phyloP scores from a whole-genome alignment of 2,113 vertebrate species.

The Rhinogobius similis region DNA sequence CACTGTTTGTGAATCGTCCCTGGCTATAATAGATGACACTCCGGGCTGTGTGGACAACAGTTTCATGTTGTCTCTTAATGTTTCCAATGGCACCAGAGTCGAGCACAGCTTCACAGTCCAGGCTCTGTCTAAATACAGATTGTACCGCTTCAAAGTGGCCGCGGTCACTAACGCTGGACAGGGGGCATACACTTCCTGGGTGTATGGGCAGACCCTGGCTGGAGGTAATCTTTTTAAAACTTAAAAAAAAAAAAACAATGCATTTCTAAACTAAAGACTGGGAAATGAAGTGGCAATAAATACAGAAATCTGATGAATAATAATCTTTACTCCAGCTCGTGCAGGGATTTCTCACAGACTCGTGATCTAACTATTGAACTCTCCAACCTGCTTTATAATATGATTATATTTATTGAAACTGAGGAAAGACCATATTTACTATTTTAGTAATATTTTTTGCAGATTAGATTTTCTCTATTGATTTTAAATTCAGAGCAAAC shows the following conservation, averaged over 20 bases:
- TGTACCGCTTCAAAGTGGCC: slow-evolving; percentile 88
- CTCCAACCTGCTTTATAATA: too few relatives aligned
- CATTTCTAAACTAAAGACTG: neutral
- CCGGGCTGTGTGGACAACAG: slow-evolving; percentile 80
- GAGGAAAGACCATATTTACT: too few relatives aligned
- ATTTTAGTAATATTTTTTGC: too few relatives aligned
- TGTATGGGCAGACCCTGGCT: slow-evolving; percentile 81
- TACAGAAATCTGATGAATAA: too few relatives aligned
- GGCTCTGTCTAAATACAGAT: slow-evolving; percentile 86
- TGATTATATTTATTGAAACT: too few relatives aligned
- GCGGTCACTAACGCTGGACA: slow-evolving; percentile 89
- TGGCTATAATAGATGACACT: slow-evolving; percentile 16
- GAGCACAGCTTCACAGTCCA: slow-evolving; percentile 76
- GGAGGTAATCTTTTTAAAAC: slow-evolving; percentile 82
- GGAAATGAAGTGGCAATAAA: neutral
- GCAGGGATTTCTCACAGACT: neutral
- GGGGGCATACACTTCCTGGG: slow-evolving; percentile 85
- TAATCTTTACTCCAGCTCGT: too few relatives aligned
- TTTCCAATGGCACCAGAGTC: slow-evolving; percentile 59
- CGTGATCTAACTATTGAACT: too few relatives aligned
- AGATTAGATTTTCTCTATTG: too few relatives aligned
- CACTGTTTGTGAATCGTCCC: slow-evolving; percentile 69
- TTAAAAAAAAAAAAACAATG: too few relatives aligned
- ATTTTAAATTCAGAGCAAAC: too few relatives aligned
- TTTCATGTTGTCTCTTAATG: slow-evolving; percentile 75